A percentile compares a stretch with the other conserved stretches of the same genome.
These are phyloP conservation scores for Diachrysia chrysitis DNA, from an alignment of 2,888 invertebrate genomes.

Conservation along the genomic window DNA sequence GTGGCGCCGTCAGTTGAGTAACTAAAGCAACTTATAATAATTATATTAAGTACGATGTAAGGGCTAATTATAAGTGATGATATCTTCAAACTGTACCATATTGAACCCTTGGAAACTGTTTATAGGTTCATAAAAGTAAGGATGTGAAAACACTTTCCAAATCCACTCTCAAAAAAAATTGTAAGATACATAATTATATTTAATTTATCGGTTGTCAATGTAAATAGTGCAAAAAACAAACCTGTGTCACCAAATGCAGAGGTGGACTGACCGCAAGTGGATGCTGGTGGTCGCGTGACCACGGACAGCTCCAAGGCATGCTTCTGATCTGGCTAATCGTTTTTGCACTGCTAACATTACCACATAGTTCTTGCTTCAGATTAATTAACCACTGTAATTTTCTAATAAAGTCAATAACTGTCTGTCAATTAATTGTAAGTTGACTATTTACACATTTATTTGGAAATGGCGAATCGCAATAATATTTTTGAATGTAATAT, in stretches of 20 bases:
- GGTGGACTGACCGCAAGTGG: slow-evolving; percentile 77
- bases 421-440: slow-evolving; percentile 17
- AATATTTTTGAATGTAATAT: slow-evolving; percentile 24
- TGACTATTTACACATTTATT: slow-evolving; percentile 9
- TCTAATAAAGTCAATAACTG: slow-evolving; percentile 19
- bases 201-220: slow-evolving; percentile 6
- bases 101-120: slow-evolving; percentile 9
- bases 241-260: slow-evolving; percentile 77
- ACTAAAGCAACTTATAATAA: slow-evolving; percentile 14
- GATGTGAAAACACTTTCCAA: background rate
- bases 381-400: slow-evolving; percentile 47
- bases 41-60: slow-evolving; percentile 7
- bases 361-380: slow-evolving; percentile 58
- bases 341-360: slow-evolving; percentile 68
- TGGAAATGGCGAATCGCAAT: slow-evolving; percentile 7
- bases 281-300: slow-evolving; percentile 81
- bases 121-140: background rate
- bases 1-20: slow-evolving; percentile 24
- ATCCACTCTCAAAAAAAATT: background rate
- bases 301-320: slow-evolving; percentile 86
- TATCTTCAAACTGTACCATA: slow-evolving; percentile 5
- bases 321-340: slow-evolving; percentile 61
- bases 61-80: slow-evolving; percentile 8
- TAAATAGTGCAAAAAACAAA: slow-evolving; percentile 66
- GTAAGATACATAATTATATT: background rate